Percentiles rank a stretch among this genome's conserved stretches.
Evolutionary conservation across 2,113 vertebrate genomes (phyloP).

Genomic region (Coregonus clupeaformis): DNA sequence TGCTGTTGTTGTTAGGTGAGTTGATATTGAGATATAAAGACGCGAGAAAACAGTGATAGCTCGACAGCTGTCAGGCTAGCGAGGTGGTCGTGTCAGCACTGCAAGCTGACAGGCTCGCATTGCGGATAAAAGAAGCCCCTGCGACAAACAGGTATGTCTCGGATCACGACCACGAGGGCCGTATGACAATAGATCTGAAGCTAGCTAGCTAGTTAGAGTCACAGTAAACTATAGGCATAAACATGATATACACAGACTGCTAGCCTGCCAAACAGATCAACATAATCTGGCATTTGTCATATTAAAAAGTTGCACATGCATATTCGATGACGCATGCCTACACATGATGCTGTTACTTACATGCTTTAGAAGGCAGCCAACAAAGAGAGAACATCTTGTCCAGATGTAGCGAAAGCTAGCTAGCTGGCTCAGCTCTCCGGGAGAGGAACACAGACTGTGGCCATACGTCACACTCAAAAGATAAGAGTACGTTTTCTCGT

Average conservation of each 20-base stretch:
- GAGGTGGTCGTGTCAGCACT: background rate
- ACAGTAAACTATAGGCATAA: background rate
- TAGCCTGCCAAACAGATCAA: too few species aligned
- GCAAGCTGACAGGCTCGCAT: background rate
- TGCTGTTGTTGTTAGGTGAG: constrained; percentile 17
- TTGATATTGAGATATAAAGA: background rate
- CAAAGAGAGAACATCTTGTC: too few species aligned
- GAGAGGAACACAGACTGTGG: background rate
- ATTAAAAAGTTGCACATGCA: too few species aligned
- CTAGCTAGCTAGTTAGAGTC: background rate
- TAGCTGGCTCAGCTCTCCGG: background rate
- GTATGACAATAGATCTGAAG: background rate
- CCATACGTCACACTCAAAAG: too few species aligned
- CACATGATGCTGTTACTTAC: too few species aligned
- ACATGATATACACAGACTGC: too few species aligned
- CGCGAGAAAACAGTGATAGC: background rate
- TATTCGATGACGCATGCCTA: too few species aligned
- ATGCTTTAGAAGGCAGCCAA: too few species aligned
- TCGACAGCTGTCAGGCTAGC: background rate
- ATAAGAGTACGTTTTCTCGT: too few species aligned
- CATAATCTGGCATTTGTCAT: too few species aligned
- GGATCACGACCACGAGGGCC: background rate
- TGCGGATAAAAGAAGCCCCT: background rate
- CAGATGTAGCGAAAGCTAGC: too few species aligned
- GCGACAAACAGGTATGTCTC: background rate